Evolutionary conservation across 2,797 vertebrate genomes (phyloP), one percentile per base, ranked within the genome.

Genomic region (Macroramphosus scolopax): DNA sequence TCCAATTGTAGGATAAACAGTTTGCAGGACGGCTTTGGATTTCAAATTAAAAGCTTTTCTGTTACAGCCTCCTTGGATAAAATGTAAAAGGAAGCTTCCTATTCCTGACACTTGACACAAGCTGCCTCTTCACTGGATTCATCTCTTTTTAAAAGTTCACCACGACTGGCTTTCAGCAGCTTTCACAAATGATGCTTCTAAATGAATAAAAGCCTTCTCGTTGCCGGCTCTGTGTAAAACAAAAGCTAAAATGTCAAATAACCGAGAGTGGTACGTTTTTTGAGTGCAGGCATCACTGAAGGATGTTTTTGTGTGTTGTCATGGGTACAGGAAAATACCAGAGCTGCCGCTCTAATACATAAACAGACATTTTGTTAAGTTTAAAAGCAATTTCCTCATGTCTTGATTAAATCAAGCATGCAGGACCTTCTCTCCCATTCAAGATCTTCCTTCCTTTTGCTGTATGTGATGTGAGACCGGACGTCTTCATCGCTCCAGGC

Each of bases 321-420:
- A 13, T 11, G 30, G 5, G 30, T 4, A 29, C 28, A 10, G 30
- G 30, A 12, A n/a, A 20, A 5, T 6, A 38, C 4, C 16, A 12
- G 13, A 13, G 56, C 47, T 63, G 49, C 49, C 30, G 29, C 34
- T 45, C 15, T 58, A 51, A 68, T 47, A 44, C 13, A 65, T 46
- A 12, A 15, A 35, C 30, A 49, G 33, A 69, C 42, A 48, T 52
- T 59, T 20, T 46, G 43, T 64, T 52, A 63, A 25, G 17, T 62
- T 55, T 64, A 59, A 75, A 76, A 56, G 46, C 67, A 77, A 79
- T 81, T 75, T 75, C 62, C 62, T 64, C 17, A 20, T 34, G 46
- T 39, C 39, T 68, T 38, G 59, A 78, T 81, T 68, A 42, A 73
- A 81, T 77, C 37, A 70, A 26, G 48, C 34, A 8, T 62, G 20